These are phyloP conservation scores for Drosophila lini DNA, from an alignment of 1,140 invertebrate species.

Conservation along the genomic window DNA sequence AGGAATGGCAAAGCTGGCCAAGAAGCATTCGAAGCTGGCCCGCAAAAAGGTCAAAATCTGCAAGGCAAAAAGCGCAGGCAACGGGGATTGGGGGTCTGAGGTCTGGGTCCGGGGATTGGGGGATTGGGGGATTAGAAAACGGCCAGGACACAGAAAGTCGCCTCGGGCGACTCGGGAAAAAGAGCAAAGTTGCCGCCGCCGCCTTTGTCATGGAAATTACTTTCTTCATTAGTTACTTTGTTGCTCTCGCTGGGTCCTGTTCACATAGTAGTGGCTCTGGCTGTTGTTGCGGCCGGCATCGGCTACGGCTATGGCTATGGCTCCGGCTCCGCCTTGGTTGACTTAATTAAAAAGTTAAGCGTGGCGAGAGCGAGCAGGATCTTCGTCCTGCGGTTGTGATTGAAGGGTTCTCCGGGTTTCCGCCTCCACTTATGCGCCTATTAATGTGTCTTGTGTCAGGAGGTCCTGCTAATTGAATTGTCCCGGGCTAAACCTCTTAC, in stretches of 20 bases:
- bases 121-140: constrained; percentile 53
- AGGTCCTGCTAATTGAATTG: constrained; percentile 54
- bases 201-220: constrained; percentile 77
- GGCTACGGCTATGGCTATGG: constrained; percentile 4
- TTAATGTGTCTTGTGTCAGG: constrained; percentile 49
- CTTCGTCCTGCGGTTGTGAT: constrained; percentile 28
- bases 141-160: constrained; percentile 45
- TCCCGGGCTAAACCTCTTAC: constrained; percentile 13
- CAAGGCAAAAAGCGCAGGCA: constrained; percentile 42
- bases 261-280: constrained; percentile 24
- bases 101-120: constrained; percentile 1
- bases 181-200: constrained; percentile 52
- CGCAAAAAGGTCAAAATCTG: constrained; percentile 65
- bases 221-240: constrained; percentile 80
- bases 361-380: constrained; percentile 32
- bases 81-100: constrained; percentile 1
- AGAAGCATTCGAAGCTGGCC: constrained; percentile 32
- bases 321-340: constrained; percentile 47
- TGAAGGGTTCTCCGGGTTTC: constrained; percentile 33
- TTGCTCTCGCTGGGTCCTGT: constrained; percentile 41
- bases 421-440: constrained; percentile 47
- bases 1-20: constrained; percentile 14
- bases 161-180: constrained; percentile 29
- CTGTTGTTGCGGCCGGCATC: not conserved
- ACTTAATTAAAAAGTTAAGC: constrained; percentile 83